Conservation (phyloP, 2,797 vertebrate genomes). For the Chelidonichthys spinosus region DNA sequence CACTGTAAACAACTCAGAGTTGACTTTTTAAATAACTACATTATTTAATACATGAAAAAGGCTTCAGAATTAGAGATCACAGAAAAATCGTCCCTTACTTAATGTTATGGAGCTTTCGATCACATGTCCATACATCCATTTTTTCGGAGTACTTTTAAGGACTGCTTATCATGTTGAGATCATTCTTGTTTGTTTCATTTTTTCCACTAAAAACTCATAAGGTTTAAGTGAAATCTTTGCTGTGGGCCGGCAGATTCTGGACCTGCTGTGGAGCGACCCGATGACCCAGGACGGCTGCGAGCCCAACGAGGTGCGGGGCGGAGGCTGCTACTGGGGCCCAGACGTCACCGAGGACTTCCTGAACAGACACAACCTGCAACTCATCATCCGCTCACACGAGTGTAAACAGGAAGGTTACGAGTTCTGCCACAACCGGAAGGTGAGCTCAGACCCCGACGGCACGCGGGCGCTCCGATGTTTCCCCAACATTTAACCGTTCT, state of each 20-base stretch:
- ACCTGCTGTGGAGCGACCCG: slow-evolving; percentile 96
- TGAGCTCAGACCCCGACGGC: slow-evolving; percentile 48
- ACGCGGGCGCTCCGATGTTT: background rate
- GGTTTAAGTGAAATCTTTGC: background rate
- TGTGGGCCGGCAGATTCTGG: slow-evolving; percentile 84
- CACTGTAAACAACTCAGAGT: background rate
- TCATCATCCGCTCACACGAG: slow-evolving; percentile 95
- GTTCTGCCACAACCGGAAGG: slow-evolving; percentile 93
- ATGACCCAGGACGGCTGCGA: slow-evolving; percentile 89
- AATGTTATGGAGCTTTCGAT: background rate
- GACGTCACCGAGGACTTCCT: slow-evolving; percentile 90
- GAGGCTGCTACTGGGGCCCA: slow-evolving; percentile 96
- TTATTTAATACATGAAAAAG: background rate
- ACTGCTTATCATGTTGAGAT: background rate
- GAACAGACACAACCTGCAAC: slow-evolving; percentile 87
- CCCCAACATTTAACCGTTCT: background rate
- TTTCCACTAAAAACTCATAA: background rate
- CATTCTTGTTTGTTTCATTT: background rate
- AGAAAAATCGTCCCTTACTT: background rate
- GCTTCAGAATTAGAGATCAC: background rate
- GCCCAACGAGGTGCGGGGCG: slow-evolving; percentile 89
- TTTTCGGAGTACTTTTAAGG: background rate
- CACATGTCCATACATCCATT: background rate
- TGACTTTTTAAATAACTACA: too few relatives aligned
- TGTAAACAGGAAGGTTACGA: slow-evolving; percentile 97